Evolutionary conservation across 92 coral and sea anemone species (phyloP).

Genomic region (Paragorgia papillata): DNA sequence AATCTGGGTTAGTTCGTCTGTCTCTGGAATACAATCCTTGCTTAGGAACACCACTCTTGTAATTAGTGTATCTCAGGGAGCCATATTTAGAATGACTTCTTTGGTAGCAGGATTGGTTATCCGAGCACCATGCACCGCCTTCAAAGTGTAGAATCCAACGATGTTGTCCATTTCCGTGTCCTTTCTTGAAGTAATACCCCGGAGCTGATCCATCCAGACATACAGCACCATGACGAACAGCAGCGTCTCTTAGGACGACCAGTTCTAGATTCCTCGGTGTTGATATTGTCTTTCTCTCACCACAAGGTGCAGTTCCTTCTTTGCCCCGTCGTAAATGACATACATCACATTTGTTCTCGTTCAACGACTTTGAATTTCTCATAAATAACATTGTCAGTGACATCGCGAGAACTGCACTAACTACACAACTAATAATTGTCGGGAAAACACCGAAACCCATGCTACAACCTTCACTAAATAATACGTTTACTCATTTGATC

Average conservation of each 20-base stretch:
- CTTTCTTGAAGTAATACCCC: conserved; percentile 72
- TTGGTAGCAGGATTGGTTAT: conserved; percentile 63
- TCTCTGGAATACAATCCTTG: conserved; percentile 73
- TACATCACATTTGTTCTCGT: neutral
- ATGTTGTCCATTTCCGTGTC: conserved; percentile 47
- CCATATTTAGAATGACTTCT: conserved; percentile 74
- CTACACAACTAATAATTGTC: neutral
- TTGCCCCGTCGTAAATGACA: neutral
- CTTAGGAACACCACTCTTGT: conserved; percentile 22
- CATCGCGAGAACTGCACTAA: neutral
- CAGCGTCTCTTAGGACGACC: conserved; percentile 49
- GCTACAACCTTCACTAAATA: neutral
- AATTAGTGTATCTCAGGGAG: conserved; percentile 57
- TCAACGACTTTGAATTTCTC: neutral
- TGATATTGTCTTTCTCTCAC: neutral
- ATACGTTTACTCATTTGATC: too few relatives aligned
- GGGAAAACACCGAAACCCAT: neutral
- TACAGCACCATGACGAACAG: conserved; percentile 67
- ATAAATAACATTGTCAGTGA: neutral
- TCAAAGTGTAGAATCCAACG: conserved; percentile 84
- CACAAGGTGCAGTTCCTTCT: neutral
- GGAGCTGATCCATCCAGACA: conserved; percentile 93
- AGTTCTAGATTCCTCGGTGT: neutral
- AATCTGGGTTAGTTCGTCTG: conserved; percentile 60
- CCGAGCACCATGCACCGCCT: conserved; percentile 98